Percentiles rank a stretch among this genome's conserved stretches.
Conservation (phyloP, 2,113 vertebrate species). For the Melospiza melodia region DNA sequence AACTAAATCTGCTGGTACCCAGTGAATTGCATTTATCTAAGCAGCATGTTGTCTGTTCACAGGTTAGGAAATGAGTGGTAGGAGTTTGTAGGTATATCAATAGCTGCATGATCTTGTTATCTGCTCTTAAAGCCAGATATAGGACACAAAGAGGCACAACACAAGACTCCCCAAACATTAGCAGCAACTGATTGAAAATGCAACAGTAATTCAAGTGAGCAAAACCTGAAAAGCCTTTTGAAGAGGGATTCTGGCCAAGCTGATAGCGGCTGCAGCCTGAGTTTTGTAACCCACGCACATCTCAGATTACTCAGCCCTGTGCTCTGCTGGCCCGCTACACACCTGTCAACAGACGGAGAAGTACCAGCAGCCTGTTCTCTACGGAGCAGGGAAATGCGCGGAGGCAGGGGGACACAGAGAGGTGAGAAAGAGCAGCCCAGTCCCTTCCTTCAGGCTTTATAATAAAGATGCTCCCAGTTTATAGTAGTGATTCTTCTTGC, state of each 20-base stretch:
- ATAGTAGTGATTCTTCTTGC: neutral
- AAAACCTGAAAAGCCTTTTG: neutral
- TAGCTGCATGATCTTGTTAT: neutral
- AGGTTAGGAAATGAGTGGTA: neutral
- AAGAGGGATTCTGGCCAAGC: neutral
- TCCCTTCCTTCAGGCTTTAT: neutral
- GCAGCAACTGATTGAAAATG: neutral
- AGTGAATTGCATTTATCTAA: neutral
- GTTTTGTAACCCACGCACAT: neutral
- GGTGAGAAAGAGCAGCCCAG: neutral
- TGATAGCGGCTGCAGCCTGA: rapidly evolving
- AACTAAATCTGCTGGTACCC: neutral
- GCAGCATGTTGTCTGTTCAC: neutral
- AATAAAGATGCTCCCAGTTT: neutral
- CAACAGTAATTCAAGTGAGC: neutral
- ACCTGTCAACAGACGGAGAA: neutral
- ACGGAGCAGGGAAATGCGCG: rapidly evolving
- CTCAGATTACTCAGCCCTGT: neutral
- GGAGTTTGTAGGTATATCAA: neutral
- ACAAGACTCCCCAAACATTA: rapidly evolving
- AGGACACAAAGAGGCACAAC: neutral
- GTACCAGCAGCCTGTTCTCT: neutral
- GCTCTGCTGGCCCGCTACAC: neutral
- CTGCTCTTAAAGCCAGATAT: neutral
- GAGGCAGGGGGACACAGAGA: neutral